Percentiles rank a stretch among this genome's conserved stretches.
These are phyloP conservation scores for Drosophila pegasa DNA, from an alignment of 2,888 invertebrate genomes.

Conservation along the genomic window DNA sequence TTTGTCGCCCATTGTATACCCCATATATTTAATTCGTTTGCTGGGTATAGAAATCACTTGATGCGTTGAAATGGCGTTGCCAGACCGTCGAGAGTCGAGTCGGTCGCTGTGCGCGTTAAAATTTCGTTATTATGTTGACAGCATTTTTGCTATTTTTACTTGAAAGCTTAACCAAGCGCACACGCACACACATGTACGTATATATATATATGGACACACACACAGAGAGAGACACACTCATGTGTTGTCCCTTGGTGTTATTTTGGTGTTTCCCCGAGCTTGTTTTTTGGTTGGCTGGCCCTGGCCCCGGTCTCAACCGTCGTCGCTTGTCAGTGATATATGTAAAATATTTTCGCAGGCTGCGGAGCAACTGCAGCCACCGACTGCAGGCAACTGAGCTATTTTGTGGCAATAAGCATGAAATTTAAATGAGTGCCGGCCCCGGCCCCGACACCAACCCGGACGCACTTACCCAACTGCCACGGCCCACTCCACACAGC, in stretches of 20 bases:
- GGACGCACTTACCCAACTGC: conserved; percentile 17
- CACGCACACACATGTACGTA: conserved; percentile 29
- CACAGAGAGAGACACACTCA: conserved; percentile 14
- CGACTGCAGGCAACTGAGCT: conserved; percentile 67
- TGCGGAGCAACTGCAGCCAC: conserved; percentile 46
- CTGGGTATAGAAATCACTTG: conserved; percentile 60
- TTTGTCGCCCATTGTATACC: neutral
- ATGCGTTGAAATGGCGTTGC: conserved; percentile 74
- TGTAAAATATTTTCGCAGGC: conserved; percentile 52
- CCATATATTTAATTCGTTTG: conserved; percentile 1
- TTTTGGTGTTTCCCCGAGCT: conserved; percentile 79
- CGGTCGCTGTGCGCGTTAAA: conserved; percentile 73
- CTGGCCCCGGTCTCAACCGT: conserved; percentile 56
- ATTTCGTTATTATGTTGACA: conserved; percentile 81
- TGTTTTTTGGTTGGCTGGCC: conserved; percentile 79
- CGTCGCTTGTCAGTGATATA: conserved; percentile 76
- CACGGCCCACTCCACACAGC: neutral
- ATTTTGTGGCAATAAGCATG: conserved; percentile 80
- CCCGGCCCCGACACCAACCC: conserved; percentile 9
- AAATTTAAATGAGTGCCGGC: conserved; percentile 74
- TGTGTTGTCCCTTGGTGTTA: conserved; percentile 69
- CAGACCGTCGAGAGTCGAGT: conserved; percentile 54
- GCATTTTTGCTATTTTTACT: conserved; percentile 81
- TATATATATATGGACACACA: neutral
- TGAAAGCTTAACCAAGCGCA: conserved; percentile 79